These are phyloP conservation scores for Orchesella cincta DNA, from an alignment of 1,140 invertebrate species.

Conservation along the genomic window DNA sequence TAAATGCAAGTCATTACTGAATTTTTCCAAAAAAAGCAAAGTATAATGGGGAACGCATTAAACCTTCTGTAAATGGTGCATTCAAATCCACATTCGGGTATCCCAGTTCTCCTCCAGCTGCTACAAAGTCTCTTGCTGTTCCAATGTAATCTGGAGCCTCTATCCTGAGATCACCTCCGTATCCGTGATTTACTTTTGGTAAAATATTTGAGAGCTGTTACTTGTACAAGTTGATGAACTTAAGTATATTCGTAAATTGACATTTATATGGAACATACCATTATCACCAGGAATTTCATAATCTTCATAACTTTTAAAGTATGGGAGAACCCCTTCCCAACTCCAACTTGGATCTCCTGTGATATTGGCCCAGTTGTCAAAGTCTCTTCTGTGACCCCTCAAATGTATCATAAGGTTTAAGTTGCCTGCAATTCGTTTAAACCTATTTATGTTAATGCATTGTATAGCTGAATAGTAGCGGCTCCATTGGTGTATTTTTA, in stretches of 20 bases:
- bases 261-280: neutral
- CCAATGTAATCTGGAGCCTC: slow-evolving; percentile 38
- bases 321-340: slow-evolving; percentile 25
- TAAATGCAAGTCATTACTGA: no score
- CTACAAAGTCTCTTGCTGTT: slow-evolving; percentile 61
- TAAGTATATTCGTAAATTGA: no score
- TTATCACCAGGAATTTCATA: neutral
- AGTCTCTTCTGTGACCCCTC: slow-evolving; percentile 15
- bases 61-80: slow-evolving; percentile 55
- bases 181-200: slow-evolving; percentile 35
- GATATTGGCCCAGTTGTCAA: slow-evolving; percentile 19
- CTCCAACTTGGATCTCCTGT: slow-evolving; percentile 6
- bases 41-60: no score
- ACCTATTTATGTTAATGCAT: no score
- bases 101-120: slow-evolving; percentile 70
- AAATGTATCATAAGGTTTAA: slow-evolving; percentile 33
- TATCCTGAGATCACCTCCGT: slow-evolving; percentile 35
- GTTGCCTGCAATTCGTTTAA: no score
- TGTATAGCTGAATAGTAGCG: no score
- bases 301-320: slow-evolving; percentile 23
- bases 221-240: no score
- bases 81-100: slow-evolving; percentile 68
- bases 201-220: no score
- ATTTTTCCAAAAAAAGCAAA: no score
- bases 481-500: no score